Conservation (phyloP, 2,113 vertebrate species). For the Atlantisia rogersi region DNA sequence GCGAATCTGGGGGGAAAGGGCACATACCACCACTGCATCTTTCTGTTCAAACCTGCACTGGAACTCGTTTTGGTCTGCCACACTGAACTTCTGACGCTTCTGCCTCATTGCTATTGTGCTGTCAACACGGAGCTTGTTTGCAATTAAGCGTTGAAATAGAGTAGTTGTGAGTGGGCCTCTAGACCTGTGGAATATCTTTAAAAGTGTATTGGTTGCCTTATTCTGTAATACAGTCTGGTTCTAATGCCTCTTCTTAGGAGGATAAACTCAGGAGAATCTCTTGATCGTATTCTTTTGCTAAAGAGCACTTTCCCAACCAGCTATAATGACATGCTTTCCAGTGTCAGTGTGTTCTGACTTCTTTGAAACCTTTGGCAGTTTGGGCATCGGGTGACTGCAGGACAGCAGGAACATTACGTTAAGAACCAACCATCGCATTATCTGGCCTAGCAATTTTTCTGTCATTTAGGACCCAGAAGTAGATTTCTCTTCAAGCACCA, state of each 20-base stretch:
- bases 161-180: background rate
- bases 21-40: background rate
- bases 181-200: background rate
- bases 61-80: background rate
- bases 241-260: background rate
- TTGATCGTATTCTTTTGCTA: background rate
- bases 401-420: background rate
- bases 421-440: background rate
- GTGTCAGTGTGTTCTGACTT: background rate
- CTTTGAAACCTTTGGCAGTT: background rate
- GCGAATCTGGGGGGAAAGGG: background rate
- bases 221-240: background rate
- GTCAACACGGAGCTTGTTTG: background rate
- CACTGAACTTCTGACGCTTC: background rate
- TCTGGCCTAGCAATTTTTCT: too few relatives aligned
- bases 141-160: background rate
- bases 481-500: background rate
- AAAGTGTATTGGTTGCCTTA: background rate
- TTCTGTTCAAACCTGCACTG: background rate
- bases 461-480: too few relatives aligned
- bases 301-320: background rate
- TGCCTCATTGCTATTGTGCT: background rate
- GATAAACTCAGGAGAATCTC: background rate
- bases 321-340: background rate
- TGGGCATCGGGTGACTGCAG: background rate